A percentile compares a stretch with the other conserved stretches of the same genome.
phyloP scores from a whole-genome alignment of 2,113 vertebrate species.

The Catagonus wagneri region DNA sequence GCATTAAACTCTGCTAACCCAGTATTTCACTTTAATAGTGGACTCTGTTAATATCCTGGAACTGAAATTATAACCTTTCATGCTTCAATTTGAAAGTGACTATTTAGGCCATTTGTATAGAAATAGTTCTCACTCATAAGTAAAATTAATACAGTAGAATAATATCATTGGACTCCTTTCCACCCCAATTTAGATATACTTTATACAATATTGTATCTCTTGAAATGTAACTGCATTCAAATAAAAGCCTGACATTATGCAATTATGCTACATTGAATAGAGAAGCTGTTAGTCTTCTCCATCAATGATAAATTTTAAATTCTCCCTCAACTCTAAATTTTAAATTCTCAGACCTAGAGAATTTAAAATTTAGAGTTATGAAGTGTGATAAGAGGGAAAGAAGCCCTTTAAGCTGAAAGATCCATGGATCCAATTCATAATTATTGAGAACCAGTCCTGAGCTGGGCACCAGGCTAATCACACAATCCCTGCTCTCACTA shows the following conservation, averaged over 20 bases:
- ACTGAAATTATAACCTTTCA: conserved; percentile 71
- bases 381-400: background rate
- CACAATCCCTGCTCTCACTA: background rate
- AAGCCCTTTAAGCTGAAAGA: background rate
- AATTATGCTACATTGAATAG: conserved; percentile 13
- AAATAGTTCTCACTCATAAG: conserved; percentile 58
- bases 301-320: no score
- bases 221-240: conserved; percentile 63
- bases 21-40: conserved; percentile 54
- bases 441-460: background rate
- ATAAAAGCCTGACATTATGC: conserved; percentile 47
- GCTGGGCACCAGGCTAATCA: background rate
- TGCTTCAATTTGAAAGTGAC: conserved; percentile 61
- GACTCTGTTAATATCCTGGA: conserved; percentile 61
- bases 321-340: no score
- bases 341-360: background rate
- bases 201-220: conserved; percentile 66
- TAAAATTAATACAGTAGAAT: conserved; percentile 68
- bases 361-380: conserved; percentile 52
- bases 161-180: conserved; percentile 59
- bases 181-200: conserved; percentile 53
- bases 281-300: conserved; percentile 46
- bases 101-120: conserved; percentile 66
- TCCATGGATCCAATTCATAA: background rate
- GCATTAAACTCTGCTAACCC: conserved; percentile 24